A percentile compares a stretch with the other conserved stretches of the same genome.
Evolutionary conservation across 2,113 vertebrate genomes (phyloP).

Genomic region (Petromus typicus): DNA sequence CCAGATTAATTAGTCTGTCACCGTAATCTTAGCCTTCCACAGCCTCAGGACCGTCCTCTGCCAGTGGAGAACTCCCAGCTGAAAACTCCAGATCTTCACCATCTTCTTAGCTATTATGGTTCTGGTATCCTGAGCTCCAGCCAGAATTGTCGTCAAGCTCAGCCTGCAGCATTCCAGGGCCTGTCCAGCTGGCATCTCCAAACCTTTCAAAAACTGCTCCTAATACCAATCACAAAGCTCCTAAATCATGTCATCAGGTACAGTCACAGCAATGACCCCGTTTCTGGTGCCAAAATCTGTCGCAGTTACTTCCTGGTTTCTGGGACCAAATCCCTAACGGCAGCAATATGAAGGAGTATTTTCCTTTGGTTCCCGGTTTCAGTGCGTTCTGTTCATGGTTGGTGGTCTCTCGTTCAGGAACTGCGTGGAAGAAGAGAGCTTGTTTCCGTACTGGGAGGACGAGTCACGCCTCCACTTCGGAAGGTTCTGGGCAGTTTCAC

Average conservation of each 20-base stretch:
- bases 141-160: neutral
- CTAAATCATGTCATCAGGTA: neutral
- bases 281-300: neutral
- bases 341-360: neutral
- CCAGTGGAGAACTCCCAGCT: neutral
- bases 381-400: neutral
- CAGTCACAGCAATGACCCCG: neutral
- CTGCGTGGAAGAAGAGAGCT: neutral
- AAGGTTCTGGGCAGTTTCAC: neutral
- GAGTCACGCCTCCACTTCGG: neutral
- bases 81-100: neutral
- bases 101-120: neutral
- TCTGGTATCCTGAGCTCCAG: neutral
- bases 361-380: neutral
- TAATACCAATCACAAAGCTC: neutral
- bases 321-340: neutral
- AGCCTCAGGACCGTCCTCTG: neutral
- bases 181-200: neutral
- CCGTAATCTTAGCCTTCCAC: neutral
- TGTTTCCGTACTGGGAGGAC: neutral
- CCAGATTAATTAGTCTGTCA: neutral
- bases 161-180: neutral
- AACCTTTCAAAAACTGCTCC: neutral
- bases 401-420: neutral
- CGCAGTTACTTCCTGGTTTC: neutral